phyloP scores from a whole-genome alignment of 2,797 vertebrate species.

The Sardinella longiceps region DNA sequence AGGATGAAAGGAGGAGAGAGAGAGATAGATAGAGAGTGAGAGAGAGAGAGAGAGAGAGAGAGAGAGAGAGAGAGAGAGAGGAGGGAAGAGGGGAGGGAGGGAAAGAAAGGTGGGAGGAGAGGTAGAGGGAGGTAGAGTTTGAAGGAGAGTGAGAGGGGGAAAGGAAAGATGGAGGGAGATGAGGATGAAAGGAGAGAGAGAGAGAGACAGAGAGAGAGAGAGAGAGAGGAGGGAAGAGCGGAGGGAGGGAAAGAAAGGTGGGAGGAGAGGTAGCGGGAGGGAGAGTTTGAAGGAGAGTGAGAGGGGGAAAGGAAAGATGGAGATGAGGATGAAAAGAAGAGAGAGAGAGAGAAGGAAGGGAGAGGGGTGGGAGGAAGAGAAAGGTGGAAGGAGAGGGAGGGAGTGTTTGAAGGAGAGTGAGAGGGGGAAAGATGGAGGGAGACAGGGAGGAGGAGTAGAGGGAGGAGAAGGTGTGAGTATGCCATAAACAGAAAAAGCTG shows the following conservation, averaged over 20 bases:
- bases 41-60: neutral
- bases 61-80: neutral
- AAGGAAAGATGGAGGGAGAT: neutral
- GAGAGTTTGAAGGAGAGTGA: neutral
- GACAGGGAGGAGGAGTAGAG: neutral
- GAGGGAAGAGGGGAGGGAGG: neutral
- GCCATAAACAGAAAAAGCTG: neutral
- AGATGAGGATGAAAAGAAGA: neutral
- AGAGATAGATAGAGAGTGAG: neutral
- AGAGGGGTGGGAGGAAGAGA: neutral
- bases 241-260: neutral
- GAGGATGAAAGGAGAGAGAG: neutral
- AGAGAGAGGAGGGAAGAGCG: neutral
- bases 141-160: neutral
- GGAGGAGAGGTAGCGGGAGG: neutral
- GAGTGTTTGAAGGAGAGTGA: neutral
- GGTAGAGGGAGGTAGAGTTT: neutral
- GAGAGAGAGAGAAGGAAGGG: neutral
- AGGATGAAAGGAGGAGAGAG: neutral
- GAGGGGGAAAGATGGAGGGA: neutral
- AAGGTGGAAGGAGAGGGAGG: neutral
- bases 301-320: neutral
- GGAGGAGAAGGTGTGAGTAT: too few species aligned
- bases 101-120: neutral
- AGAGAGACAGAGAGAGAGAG: neutral